Conservation (phyloP, 2,797 vertebrate species). For the Perodicticus potto region DNA sequence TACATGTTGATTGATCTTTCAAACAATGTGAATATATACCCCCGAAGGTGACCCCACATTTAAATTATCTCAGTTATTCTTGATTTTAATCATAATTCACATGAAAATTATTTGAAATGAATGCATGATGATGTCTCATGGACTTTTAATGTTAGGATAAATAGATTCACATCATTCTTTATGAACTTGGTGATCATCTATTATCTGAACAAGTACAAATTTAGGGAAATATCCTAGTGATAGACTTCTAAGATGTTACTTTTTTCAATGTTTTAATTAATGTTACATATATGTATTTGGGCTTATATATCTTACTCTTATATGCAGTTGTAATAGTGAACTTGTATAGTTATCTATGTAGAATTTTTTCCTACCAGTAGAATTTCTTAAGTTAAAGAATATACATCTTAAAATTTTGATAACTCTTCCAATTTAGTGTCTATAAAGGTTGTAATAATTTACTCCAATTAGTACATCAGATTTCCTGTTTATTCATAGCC, state of each 20-base stretch:
- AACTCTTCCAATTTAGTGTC: background rate
- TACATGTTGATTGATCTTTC: background rate
- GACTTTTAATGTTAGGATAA: constrained; percentile 9
- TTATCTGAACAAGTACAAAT: constrained; percentile 25
- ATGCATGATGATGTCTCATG: background rate
- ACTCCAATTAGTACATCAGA: background rate
- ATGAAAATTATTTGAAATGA: constrained; percentile 45
- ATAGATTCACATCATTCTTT: background rate
- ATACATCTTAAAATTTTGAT: background rate
- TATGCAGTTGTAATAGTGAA: background rate
- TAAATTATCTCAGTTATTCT: background rate
- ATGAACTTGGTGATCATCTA: background rate
- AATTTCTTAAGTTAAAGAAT: constrained; percentile 30
- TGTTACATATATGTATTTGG: background rate
- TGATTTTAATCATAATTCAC: constrained; percentile 24
- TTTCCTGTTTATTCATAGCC: background rate
- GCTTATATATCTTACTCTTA: background rate
- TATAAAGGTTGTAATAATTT: background rate
- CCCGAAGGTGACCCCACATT: background rate
- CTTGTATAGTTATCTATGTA: background rate
- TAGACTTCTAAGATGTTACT: background rate
- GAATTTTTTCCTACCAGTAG: background rate
- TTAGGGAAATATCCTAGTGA: too few species aligned
- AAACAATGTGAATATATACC: background rate
- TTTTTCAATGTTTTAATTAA: background rate